These are phyloP conservation scores for Thecocarcelia acutangulata DNA, from an alignment of 2,888 invertebrate species.

Conservation along the genomic window DNA sequence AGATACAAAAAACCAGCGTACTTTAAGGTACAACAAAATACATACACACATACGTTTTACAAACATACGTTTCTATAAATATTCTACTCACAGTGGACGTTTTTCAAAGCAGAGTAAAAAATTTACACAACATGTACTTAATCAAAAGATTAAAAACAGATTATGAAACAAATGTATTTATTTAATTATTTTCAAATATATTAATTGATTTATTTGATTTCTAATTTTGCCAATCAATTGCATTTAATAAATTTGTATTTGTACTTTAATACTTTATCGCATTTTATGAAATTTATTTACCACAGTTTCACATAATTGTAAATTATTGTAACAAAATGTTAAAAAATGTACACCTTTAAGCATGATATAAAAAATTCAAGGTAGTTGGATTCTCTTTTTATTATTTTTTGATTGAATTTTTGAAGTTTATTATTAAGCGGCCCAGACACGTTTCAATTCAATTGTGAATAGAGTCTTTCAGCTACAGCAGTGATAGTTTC, in stretches of 20 bases:
- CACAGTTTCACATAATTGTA: not conserved
- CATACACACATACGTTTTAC: slow-evolving; percentile 43
- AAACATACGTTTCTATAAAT: slow-evolving; percentile 32
- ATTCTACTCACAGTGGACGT: slow-evolving; percentile 39
- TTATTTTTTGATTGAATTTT: too few relatives aligned
- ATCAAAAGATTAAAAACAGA: slow-evolving; percentile 54
- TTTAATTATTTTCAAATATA: slow-evolving; percentile 1
- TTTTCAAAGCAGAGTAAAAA: slow-evolving; percentile 26
- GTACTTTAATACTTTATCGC: not conserved
- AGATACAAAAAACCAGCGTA: slow-evolving; percentile 66
- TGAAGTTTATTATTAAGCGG: too few relatives aligned
- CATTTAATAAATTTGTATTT: slow-evolving; percentile 41
- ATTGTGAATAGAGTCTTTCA: too few relatives aligned
- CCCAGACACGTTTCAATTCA: too few relatives aligned
- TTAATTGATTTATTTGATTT: slow-evolving; percentile 54
- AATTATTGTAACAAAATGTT: slow-evolving; percentile 33
- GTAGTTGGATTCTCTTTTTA: too few relatives aligned
- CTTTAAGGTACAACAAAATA: slow-evolving; percentile 63
- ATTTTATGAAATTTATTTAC: slow-evolving; percentile 14
- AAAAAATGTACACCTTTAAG: slow-evolving; percentile 41
- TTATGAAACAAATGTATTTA: slow-evolving; percentile 42
- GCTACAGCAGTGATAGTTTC: too few relatives aligned
- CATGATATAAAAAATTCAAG: too few relatives aligned
- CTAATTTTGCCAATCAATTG: slow-evolving; percentile 45
- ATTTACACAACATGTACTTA: slow-evolving; percentile 49